Evolutionary conservation across 2,797 vertebrate species (phyloP).

Genomic region (Dryobates pubescens): DNA sequence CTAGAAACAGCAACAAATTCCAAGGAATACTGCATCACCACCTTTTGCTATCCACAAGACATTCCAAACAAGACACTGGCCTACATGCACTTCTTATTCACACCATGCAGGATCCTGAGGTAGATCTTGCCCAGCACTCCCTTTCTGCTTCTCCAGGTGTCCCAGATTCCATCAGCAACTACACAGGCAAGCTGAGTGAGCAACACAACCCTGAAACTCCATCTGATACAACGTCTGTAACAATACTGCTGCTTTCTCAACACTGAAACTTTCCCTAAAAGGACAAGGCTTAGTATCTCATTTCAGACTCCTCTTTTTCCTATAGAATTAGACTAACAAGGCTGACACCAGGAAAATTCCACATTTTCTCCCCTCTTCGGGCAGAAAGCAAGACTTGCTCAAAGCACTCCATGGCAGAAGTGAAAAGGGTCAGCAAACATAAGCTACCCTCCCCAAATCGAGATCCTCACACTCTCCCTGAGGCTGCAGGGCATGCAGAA

Average conservation of each 20-base stretch:
- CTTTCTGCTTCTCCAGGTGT: background rate
- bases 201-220: background rate
- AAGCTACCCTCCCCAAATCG: background rate
- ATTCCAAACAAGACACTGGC: background rate
- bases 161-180: background rate
- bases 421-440: background rate
- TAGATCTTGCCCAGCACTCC: background rate
- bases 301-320: background rate
- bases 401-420: rapidly evolving
- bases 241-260: background rate
- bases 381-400: background rate
- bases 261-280: background rate
- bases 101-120: background rate
- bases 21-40: background rate
- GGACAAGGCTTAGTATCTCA: background rate
- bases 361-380: background rate
- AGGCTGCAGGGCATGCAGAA: background rate
- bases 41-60: background rate
- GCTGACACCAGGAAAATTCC: background rate
- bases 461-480: background rate
- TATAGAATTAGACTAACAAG: background rate
- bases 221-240: background rate
- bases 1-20: background rate
- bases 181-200: background rate
- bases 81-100: background rate